These are phyloP conservation scores for Porites australiensis DNA, from an alignment of 64 coral and sea anemone genomes.

Conservation along the genomic window DNA sequence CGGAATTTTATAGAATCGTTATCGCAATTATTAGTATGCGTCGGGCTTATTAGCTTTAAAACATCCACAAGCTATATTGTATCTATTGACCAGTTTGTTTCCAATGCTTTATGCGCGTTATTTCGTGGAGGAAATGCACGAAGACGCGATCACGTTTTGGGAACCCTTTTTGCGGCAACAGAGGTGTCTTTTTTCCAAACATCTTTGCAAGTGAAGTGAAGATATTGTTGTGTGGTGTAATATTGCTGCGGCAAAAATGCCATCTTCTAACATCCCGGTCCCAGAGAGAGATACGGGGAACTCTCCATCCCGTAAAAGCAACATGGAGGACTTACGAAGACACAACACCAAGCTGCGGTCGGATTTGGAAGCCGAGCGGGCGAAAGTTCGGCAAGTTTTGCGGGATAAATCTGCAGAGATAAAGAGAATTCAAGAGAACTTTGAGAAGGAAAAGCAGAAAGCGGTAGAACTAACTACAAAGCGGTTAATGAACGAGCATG, in stretches of 20 bases:
- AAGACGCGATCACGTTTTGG: not conserved
- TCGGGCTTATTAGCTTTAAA: constrained; percentile 5
- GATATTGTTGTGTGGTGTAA: constrained; percentile 43
- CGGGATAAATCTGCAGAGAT: constrained; percentile 94
- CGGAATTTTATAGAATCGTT: constrained; percentile 37
- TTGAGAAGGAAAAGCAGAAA: constrained; percentile 93
- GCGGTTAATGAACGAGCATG: constrained; percentile 83
- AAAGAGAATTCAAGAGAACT: constrained; percentile 93
- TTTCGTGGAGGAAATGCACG: constrained; percentile 21
- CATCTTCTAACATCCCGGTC: constrained; percentile 83
- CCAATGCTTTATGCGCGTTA: not conserved
- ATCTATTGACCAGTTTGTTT: not conserved
- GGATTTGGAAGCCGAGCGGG: constrained; percentile 89
- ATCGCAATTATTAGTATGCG: constrained; percentile 14
- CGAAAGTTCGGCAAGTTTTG: constrained; percentile 85
- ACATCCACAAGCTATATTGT: not conserved
- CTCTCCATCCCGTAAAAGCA: constrained; percentile 69
- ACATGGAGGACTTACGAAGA: constrained; percentile 86
- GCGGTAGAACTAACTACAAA: constrained; percentile 83
- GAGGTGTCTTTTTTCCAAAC: not conserved
- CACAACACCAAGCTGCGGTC: constrained; percentile 87
- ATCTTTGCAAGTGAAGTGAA: constrained; percentile 52
- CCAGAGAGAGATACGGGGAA: constrained; percentile 80
- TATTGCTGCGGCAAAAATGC: constrained; percentile 70
- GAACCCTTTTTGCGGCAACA: not conserved